Evolutionary conservation across 2,888 invertebrate genomes (phyloP).

Genomic region (Mesopsocus fuscifrons): DNA sequence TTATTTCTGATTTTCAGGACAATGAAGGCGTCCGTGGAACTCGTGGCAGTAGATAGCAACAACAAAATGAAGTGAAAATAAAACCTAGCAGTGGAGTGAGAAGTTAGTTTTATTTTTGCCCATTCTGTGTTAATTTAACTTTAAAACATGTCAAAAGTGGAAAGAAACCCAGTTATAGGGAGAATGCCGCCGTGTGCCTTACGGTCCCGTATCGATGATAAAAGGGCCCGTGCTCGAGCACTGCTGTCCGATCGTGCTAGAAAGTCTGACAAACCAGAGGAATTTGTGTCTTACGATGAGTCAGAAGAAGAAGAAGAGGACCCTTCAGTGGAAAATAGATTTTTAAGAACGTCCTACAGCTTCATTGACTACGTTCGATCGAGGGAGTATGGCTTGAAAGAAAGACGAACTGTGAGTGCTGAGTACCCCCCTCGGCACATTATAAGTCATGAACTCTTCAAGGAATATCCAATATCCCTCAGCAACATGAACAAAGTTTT

Average conservation of each 20-base stretch:
- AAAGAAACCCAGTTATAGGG: constrained; percentile 50
- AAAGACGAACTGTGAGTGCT: constrained; percentile 48
- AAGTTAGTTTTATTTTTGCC: no score
- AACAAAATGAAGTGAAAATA: no score
- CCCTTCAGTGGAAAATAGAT: constrained; percentile 42
- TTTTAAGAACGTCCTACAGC: constrained; percentile 61
- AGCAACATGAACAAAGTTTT: constrained; percentile 85
- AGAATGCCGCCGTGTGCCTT: constrained; percentile 59
- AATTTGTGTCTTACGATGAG: constrained; percentile 77
- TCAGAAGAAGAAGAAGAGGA: constrained; percentile 75
- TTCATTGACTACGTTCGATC: constrained; percentile 70
- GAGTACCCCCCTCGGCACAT: constrained; percentile 76
- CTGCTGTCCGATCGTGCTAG: constrained; percentile 46
- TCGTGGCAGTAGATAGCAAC: no score
- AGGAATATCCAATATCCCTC: constrained; percentile 62
- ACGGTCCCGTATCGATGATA: constrained; percentile 49
- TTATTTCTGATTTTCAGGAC: no score
- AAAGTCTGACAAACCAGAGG: constrained; percentile 74
- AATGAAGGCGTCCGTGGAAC: no score
- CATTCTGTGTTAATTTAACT: no score
- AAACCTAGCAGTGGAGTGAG: no score
- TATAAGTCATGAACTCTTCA: constrained; percentile 73
- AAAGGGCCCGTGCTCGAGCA: constrained; percentile 44
- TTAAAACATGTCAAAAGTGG: constrained; percentile 65
- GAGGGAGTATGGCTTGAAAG: constrained; percentile 50